Conservation (phyloP, 2,797 vertebrate genomes). For the Loriculus beryllinus region DNA sequence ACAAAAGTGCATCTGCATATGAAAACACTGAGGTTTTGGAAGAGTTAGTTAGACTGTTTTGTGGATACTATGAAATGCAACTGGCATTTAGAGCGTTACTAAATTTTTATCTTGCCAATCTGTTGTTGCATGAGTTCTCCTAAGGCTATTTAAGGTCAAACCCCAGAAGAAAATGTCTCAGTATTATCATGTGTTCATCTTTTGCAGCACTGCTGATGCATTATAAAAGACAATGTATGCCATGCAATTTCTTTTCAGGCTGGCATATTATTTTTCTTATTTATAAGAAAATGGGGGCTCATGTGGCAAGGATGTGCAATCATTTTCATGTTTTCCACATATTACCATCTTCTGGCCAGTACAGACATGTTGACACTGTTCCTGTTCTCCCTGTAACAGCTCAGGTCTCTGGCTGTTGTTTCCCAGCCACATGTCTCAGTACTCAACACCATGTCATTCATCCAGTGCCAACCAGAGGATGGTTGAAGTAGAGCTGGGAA, state of each 20-base stretch:
- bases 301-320: neutral
- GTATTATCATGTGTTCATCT: neutral
- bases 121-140: neutral
- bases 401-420: neutral
- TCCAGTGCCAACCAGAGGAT: neutral
- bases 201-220: neutral
- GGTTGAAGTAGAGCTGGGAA: neutral
- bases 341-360: neutral
- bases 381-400: neutral
- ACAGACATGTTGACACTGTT: neutral
- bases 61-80: neutral
- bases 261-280: neutral
- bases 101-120: neutral
- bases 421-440: neutral
- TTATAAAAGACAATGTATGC: neutral
- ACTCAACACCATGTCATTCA: neutral
- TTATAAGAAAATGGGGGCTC: neutral
- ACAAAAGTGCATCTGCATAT: slow-evolving; percentile 33
- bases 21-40: slow-evolving; percentile 1
- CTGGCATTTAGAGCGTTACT: neutral
- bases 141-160: neutral
- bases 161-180: neutral
- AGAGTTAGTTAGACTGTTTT: neutral
- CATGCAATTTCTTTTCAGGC: neutral
- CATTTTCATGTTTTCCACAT: neutral